These are phyloP conservation scores for Hemitrygon akajei DNA, from an alignment of 2,797 vertebrate species.

Conservation along the genomic window DNA sequence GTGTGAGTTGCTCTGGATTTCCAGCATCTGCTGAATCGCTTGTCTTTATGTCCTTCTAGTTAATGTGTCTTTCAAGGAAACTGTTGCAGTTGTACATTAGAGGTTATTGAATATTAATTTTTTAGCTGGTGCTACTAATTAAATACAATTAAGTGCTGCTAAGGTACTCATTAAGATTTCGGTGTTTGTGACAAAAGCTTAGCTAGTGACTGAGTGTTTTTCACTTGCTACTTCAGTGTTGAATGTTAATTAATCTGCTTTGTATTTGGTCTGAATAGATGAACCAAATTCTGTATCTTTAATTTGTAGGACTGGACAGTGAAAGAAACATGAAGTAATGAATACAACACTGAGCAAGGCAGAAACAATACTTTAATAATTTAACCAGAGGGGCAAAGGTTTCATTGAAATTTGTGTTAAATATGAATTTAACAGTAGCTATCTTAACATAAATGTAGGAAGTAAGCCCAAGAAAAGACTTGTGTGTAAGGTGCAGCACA, in stretches of 20 bases:
- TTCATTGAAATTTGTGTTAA: neutral
- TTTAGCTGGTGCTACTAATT: neutral
- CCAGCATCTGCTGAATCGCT: too few relatives aligned
- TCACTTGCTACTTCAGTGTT: neutral
- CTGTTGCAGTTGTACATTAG: neutral
- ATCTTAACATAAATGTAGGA: neutral
- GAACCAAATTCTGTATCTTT: neutral
- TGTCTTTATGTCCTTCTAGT: too few relatives aligned
- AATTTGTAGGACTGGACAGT: neutral
- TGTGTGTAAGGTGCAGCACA: too few relatives aligned
- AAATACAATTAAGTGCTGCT: neutral
- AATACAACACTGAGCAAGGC: too few relatives aligned
- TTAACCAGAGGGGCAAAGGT: neutral
- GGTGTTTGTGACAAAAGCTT: neutral
- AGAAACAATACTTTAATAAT: neutral
- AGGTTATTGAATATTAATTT: neutral
- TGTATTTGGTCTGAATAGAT: neutral
- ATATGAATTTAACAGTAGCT: neutral
- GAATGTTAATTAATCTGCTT: slow-evolving; percentile 3
- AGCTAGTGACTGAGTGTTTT: neutral
- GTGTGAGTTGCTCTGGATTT: too few relatives aligned
- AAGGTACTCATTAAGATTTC: neutral
- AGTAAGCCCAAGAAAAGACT: neutral
- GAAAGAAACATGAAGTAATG: neutral
- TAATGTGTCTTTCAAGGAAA: neutral